Percentiles rank a stretch among this genome's conserved stretches.
Evolutionary conservation across 2,888 invertebrate genomes (phyloP).

Genomic region (Philereme vetulata): DNA sequence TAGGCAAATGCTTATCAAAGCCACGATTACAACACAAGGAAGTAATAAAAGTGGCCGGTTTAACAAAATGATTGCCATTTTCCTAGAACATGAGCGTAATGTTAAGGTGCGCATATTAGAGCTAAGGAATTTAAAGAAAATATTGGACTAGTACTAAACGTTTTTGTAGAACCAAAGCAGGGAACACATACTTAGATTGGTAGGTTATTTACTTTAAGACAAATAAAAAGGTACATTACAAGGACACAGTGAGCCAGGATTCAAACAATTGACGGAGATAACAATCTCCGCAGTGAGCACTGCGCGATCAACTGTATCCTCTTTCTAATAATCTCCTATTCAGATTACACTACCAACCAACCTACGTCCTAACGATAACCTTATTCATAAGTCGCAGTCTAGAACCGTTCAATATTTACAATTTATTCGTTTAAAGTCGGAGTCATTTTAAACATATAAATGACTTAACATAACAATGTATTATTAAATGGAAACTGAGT

Average conservation of each 20-base stretch:
- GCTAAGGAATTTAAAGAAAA: no score
- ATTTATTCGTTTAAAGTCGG: background rate
- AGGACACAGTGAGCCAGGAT: constrained; percentile 1
- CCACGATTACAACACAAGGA: constrained; percentile 31
- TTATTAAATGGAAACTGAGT: constrained; percentile 35
- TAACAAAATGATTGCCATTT: constrained; percentile 31
- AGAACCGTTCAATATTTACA: background rate
- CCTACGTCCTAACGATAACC: constrained; percentile 1
- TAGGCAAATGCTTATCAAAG: constrained; percentile 36
- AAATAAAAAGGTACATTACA: constrained; percentile 5
- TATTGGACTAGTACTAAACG: no score
- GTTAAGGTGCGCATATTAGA: constrained; percentile 1
- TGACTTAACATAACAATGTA: constrained; percentile 33
- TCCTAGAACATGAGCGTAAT: constrained; percentile 17
- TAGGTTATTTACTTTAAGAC: background rate
- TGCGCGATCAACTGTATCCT: constrained; percentile 10
- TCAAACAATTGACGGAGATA: constrained; percentile 14
- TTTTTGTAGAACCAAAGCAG: no score
- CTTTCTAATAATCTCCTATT: constrained; percentile 9
- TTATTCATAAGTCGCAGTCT: constrained; percentile 5
- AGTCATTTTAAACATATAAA: constrained; percentile 28
- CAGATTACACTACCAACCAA: constrained; percentile 5
- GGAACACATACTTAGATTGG: no score
- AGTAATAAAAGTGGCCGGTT: constrained; percentile 29
- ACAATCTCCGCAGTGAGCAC: constrained; percentile 14